These are phyloP conservation scores for Oxycera nigricornis DNA, from an alignment of 2,888 invertebrate species.

Conservation along the genomic window DNA sequence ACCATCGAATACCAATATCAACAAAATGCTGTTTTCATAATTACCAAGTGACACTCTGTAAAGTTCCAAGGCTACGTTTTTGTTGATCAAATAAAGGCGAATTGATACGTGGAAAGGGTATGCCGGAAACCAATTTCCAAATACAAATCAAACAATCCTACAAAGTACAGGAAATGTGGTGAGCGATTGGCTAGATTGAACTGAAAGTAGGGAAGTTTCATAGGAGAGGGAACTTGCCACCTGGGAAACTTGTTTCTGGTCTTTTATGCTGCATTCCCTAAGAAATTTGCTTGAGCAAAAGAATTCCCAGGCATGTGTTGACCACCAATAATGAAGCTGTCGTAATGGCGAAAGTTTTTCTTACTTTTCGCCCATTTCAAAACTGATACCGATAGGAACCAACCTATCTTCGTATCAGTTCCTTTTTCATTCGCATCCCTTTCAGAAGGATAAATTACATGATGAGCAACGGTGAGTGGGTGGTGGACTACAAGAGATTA, in stretches of 20 bases:
- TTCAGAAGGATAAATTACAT: slow-evolving; percentile 2
- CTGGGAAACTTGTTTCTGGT: not conserved
- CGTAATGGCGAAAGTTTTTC: slow-evolving; percentile 14
- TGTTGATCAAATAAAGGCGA: too few relatives aligned
- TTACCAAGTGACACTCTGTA: too few relatives aligned
- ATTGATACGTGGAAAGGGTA: too few relatives aligned
- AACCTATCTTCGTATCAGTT: not conserved
- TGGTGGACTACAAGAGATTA: not conserved
- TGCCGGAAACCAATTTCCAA: too few relatives aligned
- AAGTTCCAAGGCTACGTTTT: too few relatives aligned
- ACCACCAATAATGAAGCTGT: not conserved
- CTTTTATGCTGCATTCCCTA: not conserved
- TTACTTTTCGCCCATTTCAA: not conserved
- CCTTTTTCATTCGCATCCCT: not conserved
- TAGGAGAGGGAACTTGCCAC: too few relatives aligned
- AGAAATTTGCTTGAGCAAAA: not conserved
- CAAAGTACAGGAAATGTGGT: too few relatives aligned
- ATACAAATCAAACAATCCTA: too few relatives aligned
- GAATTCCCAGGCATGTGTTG: not conserved
- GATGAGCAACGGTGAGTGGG: not conserved
- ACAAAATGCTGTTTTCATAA: too few relatives aligned
- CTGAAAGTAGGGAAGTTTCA: too few relatives aligned
- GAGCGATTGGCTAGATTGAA: too few relatives aligned
- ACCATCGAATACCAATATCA: too few relatives aligned
- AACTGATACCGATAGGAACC: not conserved